These are phyloP conservation scores for Geotrupes spiniger DNA, from an alignment of 2,888 invertebrate species.

Conservation along the genomic window DNA sequence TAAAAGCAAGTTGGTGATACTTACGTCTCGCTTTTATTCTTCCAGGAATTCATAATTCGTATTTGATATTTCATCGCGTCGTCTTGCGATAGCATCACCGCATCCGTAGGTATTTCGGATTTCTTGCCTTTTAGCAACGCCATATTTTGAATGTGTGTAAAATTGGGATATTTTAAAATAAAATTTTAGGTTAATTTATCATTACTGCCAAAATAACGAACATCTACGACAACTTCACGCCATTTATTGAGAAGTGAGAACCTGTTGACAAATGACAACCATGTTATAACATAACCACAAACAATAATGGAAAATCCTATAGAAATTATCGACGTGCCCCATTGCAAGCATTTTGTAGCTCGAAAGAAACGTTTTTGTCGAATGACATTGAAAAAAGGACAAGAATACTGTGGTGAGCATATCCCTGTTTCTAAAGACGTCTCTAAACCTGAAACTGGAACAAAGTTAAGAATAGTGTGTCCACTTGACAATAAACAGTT, in stretches of 20 bases:
- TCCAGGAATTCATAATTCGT: conserved; percentile 61
- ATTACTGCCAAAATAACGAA: no score
- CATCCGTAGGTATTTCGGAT: conserved; percentile 58
- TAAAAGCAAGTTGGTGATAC: conserved; percentile 33
- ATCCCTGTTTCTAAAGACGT: conserved; percentile 41
- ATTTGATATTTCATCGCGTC: conserved; percentile 62
- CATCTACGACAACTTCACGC: no score
- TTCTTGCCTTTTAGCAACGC: conserved; percentile 54
- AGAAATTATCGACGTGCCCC: conserved; percentile 28
- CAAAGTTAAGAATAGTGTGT: conserved; percentile 60
- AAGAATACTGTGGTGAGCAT: conserved; percentile 73
- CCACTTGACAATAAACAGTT: conserved; percentile 74
- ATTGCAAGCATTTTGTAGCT: conserved; percentile 64
- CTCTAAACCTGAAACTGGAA: conserved; percentile 24
- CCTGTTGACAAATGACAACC: no score
- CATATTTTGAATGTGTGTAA: conserved; percentile 46
- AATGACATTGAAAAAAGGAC: conserved; percentile 69
- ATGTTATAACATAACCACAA: no score
- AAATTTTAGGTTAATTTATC: no score
- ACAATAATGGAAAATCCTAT: no score
- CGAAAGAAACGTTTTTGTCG: conserved; percentile 73
- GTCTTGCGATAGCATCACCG: conserved; percentile 55
- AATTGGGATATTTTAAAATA: conserved; percentile 9
- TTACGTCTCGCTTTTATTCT: conserved; percentile 60
- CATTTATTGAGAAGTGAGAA: no score